phyloP scores from a whole-genome alignment of 1,140 invertebrate species.

The Bombus ignitus region DNA sequence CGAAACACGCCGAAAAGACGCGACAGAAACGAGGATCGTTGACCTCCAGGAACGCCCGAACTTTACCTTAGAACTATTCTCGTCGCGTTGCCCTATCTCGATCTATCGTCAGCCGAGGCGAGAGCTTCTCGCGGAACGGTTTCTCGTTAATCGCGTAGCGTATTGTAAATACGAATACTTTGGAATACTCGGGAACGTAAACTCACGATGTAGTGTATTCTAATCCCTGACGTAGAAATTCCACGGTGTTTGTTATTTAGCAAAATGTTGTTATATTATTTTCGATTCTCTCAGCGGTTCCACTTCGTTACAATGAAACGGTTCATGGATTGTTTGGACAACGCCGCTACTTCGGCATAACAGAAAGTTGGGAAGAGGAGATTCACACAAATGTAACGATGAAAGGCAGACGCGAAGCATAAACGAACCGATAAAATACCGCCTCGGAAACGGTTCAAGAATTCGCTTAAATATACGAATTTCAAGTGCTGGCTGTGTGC shows the following conservation, averaged over 20 bases:
- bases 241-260: background rate
- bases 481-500: background rate
- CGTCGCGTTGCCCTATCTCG: background rate
- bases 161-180: background rate
- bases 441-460: background rate
- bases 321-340: conserved; percentile 6
- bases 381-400: background rate
- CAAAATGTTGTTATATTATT: background rate
- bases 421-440: conserved; percentile 7
- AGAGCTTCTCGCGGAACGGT: background rate
- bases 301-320: background rate
- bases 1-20: conserved; percentile 10
- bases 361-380: background rate
- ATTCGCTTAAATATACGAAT: conserved; percentile 12
- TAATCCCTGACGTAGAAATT: background rate
- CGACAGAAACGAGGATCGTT: conserved; percentile 3
- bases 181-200: background rate
- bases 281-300: background rate
- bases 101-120: background rate
- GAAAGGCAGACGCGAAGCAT: conserved; percentile 15
- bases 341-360: background rate
- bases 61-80: background rate
- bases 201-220: too few relatives aligned
- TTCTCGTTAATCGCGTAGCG: background rate
- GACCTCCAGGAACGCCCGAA: background rate